Percentiles rank a stretch among this genome's conserved stretches.
phyloP scores from a whole-genome alignment of 1,140 invertebrate genomes.

The Zaprionus nigranus region DNA sequence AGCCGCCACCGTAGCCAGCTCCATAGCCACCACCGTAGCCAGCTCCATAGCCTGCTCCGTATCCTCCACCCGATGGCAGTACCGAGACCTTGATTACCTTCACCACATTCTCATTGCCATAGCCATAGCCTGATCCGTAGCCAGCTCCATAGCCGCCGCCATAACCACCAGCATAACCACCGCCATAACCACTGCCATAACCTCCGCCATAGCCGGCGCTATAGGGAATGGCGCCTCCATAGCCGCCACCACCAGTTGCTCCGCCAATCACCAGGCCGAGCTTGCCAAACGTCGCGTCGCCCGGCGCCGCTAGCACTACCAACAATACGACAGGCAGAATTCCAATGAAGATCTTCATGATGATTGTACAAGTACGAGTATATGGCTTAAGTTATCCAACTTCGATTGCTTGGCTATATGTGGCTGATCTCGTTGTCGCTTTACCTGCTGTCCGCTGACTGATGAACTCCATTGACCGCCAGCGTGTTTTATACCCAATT shows the following conservation, averaged over 20 bases:
- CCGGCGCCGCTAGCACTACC: constrained; percentile 27
- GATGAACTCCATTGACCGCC: constrained; percentile 66
- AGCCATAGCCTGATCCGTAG: constrained; percentile 50
- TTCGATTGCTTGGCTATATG: not conserved
- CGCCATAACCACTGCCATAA: constrained; percentile 43
- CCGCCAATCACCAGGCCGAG: constrained; percentile 65
- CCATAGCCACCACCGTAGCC: constrained; percentile 44
- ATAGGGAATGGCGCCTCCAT: constrained; percentile 30
- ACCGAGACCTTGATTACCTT: constrained; percentile 76
- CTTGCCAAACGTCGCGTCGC: constrained; percentile 69
- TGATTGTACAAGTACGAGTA: constrained; percentile 19
- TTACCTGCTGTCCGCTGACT: constrained; percentile 47
- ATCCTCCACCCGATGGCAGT: constrained; percentile 43
- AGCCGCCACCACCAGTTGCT: constrained; percentile 30
- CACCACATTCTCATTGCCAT: constrained; percentile 68
- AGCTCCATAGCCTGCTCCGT: constrained; percentile 29
- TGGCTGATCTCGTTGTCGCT: constrained; percentile 3
- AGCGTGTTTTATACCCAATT: constrained; percentile 48
- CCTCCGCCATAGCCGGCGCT: constrained; percentile 47
- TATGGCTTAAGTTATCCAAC: constrained; percentile 22
- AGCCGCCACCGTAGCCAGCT: constrained; percentile 35
- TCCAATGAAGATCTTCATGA: constrained; percentile 53
- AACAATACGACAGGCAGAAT: constrained; percentile 25
- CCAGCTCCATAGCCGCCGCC: constrained; percentile 43
- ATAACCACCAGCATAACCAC: constrained; percentile 37